These are phyloP conservation scores for Zosterops japonicus DNA, from an alignment of 2,113 vertebrate genomes.

Conservation along the genomic window DNA sequence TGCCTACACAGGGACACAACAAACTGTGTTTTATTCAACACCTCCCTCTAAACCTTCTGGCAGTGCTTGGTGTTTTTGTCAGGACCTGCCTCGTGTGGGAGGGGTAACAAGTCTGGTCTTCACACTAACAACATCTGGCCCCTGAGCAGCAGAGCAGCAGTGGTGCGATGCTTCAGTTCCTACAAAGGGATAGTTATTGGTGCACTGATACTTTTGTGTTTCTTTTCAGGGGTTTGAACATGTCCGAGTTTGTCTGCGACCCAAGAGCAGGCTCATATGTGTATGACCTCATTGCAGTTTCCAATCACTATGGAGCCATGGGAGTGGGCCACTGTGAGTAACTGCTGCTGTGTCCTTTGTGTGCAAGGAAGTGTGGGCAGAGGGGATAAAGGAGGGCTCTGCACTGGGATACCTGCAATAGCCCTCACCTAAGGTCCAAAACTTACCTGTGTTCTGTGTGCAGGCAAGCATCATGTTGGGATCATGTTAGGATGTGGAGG, in stretches of 20 bases:
- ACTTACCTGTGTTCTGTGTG: not conserved
- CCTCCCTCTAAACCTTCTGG: not conserved
- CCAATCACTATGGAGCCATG: constrained; percentile 97
- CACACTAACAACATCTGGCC: not conserved
- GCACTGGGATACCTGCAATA: not conserved
- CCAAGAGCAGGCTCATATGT: constrained; percentile 85
- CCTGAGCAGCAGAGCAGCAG: not conserved
- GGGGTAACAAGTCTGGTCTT: not conserved
- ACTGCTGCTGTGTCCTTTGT: not conserved
- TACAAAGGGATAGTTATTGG: not conserved
- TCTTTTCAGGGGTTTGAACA: constrained; percentile 85
- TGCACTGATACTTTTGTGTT: constrained; percentile 18
- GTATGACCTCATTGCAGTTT: constrained; percentile 93
- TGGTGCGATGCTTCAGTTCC: not conserved
- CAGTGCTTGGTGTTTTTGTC: not conserved
- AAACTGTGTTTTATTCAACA: not conserved
- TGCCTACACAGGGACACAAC: not conserved
- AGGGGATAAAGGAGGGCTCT: not conserved
- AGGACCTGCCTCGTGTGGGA: not conserved
- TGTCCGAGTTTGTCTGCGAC: constrained; percentile 95
- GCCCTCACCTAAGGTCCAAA: not conserved
- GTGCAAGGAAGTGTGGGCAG: not conserved
- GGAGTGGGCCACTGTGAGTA: constrained; percentile 96
- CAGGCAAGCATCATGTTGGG: not conserved
- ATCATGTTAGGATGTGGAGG: not conserved